Evolutionary conservation across 2,113 vertebrate genomes (phyloP).

Genomic region (Silurus asotus): DNA sequence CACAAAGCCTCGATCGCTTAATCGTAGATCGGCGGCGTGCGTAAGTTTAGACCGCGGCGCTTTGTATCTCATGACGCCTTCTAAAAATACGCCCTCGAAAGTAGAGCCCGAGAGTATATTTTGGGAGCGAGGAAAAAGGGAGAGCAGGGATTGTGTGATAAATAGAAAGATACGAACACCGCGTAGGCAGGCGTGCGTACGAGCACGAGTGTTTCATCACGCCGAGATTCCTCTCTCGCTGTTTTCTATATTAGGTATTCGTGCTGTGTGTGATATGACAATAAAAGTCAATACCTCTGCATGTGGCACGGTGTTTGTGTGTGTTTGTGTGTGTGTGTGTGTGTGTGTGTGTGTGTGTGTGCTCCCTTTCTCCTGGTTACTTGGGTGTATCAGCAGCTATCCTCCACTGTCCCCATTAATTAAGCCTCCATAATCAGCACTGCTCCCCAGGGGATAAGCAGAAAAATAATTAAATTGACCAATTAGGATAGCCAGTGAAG

Average conservation of each 20-base stretch:
- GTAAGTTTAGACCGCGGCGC: neutral
- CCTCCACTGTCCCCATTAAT: conserved; percentile 77
- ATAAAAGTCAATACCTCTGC: conserved; percentile 15
- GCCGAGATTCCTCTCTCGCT: conserved; percentile 1
- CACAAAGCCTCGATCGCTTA: neutral
- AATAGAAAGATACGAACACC: neutral
- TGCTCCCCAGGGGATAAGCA: conserved; percentile 71
- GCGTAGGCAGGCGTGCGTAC: neutral
- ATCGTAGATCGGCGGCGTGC: neutral
- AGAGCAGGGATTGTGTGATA: neutral
- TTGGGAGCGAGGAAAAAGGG: too few relatives aligned
- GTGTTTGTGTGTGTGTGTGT: neutral
- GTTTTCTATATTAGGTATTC: conserved; percentile 34
- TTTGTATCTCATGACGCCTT: neutral
- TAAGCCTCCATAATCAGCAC: conserved; percentile 70
- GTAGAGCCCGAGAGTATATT: neutral
- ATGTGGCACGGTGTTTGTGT: neutral
- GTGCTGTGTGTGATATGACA: conserved; percentile 31
- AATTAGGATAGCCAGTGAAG: conserved; percentile 73
- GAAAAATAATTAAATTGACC: conserved; percentile 80
- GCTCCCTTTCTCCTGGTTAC: conserved; percentile 51
- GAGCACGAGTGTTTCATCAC: neutral
- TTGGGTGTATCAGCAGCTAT: conserved; percentile 67
- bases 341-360: conserved; percentile 45
- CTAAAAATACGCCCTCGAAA: neutral